phyloP scores from a whole-genome alignment of 2,113 vertebrate species.

The Pungitius pungitius region DNA sequence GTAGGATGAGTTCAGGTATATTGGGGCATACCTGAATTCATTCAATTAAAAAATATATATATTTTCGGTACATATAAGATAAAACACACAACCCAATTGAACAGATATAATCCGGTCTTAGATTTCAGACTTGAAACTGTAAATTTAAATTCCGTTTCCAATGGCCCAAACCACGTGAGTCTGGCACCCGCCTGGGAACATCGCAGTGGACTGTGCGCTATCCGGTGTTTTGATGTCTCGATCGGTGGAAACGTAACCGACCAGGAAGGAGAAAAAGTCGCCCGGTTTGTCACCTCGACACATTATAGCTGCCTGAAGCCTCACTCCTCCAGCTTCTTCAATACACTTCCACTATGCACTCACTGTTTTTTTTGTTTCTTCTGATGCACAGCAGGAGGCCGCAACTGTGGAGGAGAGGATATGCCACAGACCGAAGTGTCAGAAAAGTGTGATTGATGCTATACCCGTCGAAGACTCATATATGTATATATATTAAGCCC shows the following conservation, averaged over 20 bases:
- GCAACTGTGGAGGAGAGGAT: slow-evolving; percentile 54
- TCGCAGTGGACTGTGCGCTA: slow-evolving; percentile 38
- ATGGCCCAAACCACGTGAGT: slow-evolving; percentile 5
- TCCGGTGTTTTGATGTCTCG: slow-evolving; percentile 69
- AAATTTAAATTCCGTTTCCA: neutral
- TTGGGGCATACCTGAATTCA: too few species aligned
- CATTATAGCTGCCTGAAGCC: slow-evolving; percentile 45
- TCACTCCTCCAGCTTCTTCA: slow-evolving; percentile 51
- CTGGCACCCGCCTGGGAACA: slow-evolving; percentile 49
- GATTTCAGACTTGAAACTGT: neutral
- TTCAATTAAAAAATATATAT: too few species aligned
- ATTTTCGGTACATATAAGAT: neutral
- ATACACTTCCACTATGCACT: slow-evolving; percentile 62
- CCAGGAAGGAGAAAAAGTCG: slow-evolving; percentile 48
- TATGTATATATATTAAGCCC: too few species aligned
- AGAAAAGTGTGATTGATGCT: slow-evolving; percentile 13
- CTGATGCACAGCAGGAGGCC: slow-evolving; percentile 58
- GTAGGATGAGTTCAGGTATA: too few species aligned
- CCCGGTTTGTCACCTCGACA: slow-evolving; percentile 64
- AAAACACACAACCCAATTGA: neutral
- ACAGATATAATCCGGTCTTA: neutral
- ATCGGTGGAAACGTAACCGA: slow-evolving; percentile 52
- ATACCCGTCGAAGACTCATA: neutral
- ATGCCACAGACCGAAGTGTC: slow-evolving; percentile 59
- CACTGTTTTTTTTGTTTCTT: neutral